Percentiles rank a stretch among this genome's conserved stretches.
These are phyloP conservation scores for Cotesia glomerata DNA, from an alignment of 1,140 invertebrate species.

Conservation along the genomic window DNA sequence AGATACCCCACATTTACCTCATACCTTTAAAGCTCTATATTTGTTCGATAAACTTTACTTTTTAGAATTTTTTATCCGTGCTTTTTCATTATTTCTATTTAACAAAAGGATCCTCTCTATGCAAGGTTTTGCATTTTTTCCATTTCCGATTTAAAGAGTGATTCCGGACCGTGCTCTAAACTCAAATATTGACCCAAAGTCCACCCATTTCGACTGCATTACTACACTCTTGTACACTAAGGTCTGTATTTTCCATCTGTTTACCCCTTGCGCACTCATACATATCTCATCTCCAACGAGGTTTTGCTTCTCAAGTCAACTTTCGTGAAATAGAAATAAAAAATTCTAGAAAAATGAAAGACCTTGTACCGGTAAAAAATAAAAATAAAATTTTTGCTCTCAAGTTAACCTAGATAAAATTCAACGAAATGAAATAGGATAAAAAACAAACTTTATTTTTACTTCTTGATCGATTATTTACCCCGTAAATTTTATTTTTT, in stretches of 20 bases:
- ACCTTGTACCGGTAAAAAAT: too few species aligned
- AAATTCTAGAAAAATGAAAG: too few species aligned
- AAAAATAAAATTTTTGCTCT: too few species aligned
- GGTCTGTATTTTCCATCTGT: background rate
- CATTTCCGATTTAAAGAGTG: background rate
- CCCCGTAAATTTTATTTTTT: too few species aligned
- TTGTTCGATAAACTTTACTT: background rate
- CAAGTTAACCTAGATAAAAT: too few species aligned
- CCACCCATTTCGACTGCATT: conserved; percentile 30
- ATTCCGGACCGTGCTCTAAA: background rate
- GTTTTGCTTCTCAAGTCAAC: background rate
- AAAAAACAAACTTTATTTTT: too few species aligned
- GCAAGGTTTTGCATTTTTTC: background rate
- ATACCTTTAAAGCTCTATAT: background rate
- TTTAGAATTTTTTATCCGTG: background rate
- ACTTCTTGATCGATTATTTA: too few species aligned
- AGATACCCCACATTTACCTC: too few species aligned
- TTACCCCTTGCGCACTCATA: background rate
- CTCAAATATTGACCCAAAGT: conserved; percentile 32
- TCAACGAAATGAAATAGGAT: too few species aligned
- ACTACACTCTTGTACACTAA: conserved; percentile 21
- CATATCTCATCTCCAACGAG: too few species aligned
- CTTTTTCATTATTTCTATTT: background rate
- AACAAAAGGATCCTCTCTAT: background rate
- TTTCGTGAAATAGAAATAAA: too few species aligned